These are phyloP conservation scores for Argyresthia goedartella DNA, from an alignment of 2,888 invertebrate genomes.

Conservation along the genomic window DNA sequence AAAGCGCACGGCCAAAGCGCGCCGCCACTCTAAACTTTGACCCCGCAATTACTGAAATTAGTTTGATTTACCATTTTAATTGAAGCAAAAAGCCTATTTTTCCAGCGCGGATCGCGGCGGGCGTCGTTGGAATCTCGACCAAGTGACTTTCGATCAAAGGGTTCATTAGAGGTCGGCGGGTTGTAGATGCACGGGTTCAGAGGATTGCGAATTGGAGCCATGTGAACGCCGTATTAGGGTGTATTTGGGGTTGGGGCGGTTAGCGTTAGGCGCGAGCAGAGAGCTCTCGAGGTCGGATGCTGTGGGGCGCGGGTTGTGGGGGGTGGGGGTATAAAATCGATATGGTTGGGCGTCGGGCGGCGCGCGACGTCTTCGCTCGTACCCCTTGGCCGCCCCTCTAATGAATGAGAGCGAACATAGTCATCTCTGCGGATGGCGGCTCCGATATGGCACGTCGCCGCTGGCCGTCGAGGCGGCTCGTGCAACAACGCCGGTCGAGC, in stretches of 20 bases:
- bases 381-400: constrained; percentile 48
- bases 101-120: constrained; percentile 41
- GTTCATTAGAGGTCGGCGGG: constrained; percentile 57
- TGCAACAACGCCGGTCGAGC: no score
- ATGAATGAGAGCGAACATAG: constrained; percentile 68
- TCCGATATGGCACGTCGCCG: constrained; percentile 41
- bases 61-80: constrained; percentile 71
- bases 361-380: constrained; percentile 65
- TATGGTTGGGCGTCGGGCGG: constrained; percentile 54
- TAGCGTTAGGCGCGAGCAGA: constrained; percentile 63
- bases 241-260: constrained; percentile 65
- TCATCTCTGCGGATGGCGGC: constrained; percentile 60
- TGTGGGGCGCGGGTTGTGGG: constrained; percentile 52
- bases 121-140: constrained; percentile 63
- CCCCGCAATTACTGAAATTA: constrained; percentile 70
- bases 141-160: constrained; percentile 62
- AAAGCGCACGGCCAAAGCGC: constrained; percentile 39
- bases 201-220: constrained; percentile 58
- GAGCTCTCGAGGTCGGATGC: constrained; percentile 71
- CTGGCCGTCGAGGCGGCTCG: constrained; percentile 23
- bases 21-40: constrained; percentile 60
- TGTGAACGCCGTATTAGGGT: constrained; percentile 60
- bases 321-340: constrained; percentile 65
- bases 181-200: constrained; percentile 29
- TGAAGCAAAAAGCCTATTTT: constrained; percentile 71